These are phyloP conservation scores for Macroteleia sp. DNA, from an alignment of 2,888 invertebrate species.

Conservation along the genomic window DNA sequence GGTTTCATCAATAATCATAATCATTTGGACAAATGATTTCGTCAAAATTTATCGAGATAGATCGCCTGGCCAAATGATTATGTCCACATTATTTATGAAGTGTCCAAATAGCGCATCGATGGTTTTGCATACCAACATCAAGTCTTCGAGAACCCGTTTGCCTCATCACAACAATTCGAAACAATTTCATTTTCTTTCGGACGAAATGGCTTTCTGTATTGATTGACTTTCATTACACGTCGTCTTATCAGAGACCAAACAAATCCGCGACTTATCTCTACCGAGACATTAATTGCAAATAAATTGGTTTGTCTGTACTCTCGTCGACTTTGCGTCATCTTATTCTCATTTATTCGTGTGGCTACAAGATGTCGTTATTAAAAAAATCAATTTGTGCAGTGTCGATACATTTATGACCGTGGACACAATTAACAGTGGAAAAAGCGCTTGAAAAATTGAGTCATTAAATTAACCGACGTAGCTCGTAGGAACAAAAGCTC, in stretches of 20 bases:
- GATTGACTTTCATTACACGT: constrained; percentile 58
- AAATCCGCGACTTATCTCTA: constrained; percentile 54
- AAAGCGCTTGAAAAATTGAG: constrained; percentile 36
- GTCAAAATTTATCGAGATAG: constrained; percentile 56
- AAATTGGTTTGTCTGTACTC: constrained; percentile 51
- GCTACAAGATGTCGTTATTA: constrained; percentile 34
- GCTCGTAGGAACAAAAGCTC: constrained; percentile 36
- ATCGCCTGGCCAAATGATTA: constrained; percentile 47
- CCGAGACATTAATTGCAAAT: constrained; percentile 46
- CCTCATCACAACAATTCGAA: neutral
- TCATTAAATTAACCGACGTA: constrained; percentile 29
- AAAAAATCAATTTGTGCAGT: constrained; percentile 40
- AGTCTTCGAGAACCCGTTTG: constrained; percentile 20
- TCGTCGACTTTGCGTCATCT: constrained; percentile 43
- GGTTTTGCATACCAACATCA: too few relatives aligned
- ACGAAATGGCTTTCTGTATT: constrained; percentile 12
- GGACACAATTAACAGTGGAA: neutral
- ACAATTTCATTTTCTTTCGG: neutral
- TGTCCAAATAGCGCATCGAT: constrained; percentile 43
- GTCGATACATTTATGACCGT: constrained; percentile 24
- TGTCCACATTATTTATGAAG: constrained; percentile 55
- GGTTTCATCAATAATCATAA: constrained; percentile 61
- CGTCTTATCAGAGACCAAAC: constrained; percentile 39
- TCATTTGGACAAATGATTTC: constrained; percentile 65
- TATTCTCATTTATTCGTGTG: constrained; percentile 6